These are phyloP conservation scores for Harpalus rufipes DNA, from an alignment of 2,888 invertebrate species.

Conservation along the genomic window DNA sequence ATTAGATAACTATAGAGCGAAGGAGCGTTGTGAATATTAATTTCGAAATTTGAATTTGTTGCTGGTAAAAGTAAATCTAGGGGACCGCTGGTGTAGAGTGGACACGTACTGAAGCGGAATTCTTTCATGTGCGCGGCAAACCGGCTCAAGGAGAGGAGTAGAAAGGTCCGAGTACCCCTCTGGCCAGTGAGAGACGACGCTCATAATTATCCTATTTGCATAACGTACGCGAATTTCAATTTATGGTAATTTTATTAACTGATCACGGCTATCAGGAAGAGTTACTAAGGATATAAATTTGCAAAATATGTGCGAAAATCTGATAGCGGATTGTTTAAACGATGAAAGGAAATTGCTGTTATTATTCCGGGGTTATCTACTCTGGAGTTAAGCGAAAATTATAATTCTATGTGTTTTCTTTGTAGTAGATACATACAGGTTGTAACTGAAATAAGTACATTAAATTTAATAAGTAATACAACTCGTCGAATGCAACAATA, in stretches of 20 bases:
- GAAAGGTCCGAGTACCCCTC: slow-evolving; percentile 37
- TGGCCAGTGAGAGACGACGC: slow-evolving; percentile 23
- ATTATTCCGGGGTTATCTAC: slow-evolving; percentile 13
- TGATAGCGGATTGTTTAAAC: not conserved
- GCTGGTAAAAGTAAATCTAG: too few species aligned
- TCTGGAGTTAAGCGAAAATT: slow-evolving; percentile 35
- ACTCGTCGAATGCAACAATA: too few species aligned
- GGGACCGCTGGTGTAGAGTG: not conserved
- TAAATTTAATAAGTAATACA: too few species aligned
- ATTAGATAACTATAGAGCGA: too few species aligned
- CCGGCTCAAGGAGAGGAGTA: slow-evolving; percentile 21
- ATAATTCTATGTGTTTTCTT: not conserved
- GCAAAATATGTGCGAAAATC: slow-evolving; percentile 44
- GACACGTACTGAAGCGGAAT: slow-evolving; percentile 31
- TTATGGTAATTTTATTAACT: slow-evolving; percentile 55
- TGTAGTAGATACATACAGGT: too few species aligned
- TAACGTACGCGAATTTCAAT: slow-evolving; percentile 54
- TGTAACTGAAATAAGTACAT: too few species aligned
- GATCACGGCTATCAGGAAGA: slow-evolving; percentile 50
- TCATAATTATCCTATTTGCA: slow-evolving; percentile 57
- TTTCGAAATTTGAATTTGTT: too few species aligned
- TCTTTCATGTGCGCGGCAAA: slow-evolving; percentile 7
- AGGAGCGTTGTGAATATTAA: too few species aligned
- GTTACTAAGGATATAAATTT: slow-evolving; percentile 32
- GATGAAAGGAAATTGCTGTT: slow-evolving; percentile 31